phyloP scores from a whole-genome alignment of 92 coral and sea anemone species.

The Hydrozoanthus gracilis region DNA sequence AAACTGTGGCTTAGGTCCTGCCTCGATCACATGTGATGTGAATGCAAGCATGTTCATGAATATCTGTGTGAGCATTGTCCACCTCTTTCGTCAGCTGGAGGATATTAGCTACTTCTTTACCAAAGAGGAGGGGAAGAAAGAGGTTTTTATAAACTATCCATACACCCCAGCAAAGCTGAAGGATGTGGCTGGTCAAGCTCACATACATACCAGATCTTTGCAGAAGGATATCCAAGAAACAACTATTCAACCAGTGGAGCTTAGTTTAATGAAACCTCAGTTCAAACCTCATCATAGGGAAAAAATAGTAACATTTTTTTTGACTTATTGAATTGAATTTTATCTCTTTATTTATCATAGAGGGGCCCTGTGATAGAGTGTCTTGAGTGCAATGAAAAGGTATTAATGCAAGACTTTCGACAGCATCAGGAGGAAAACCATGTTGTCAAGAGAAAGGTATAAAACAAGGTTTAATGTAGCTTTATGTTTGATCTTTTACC shows the following conservation, averaged over 20 bases:
- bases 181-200: constrained; percentile 26
- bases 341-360: not conserved
- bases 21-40: no score
- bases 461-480: not conserved
- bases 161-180: constrained; percentile 50
- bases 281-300: no score
- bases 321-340: no score
- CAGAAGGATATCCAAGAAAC: not conserved
- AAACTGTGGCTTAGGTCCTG: no score
- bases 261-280: no score
- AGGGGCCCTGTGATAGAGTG: not conserved
- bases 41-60: no score
- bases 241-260: no score
- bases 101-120: constrained; percentile 46
- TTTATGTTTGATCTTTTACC: not conserved
- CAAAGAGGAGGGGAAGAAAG: constrained; percentile 64
- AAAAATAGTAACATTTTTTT: not conserved
- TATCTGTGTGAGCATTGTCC: no score
- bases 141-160: constrained; percentile 43
- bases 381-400: not conserved
- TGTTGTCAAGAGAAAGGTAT: not conserved
- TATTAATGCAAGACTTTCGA: not conserved
- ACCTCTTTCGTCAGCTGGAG: no score
- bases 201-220: constrained; percentile 30
- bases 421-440: not conserved